These are phyloP conservation scores for Tiliacea aurago DNA, from an alignment of 2,888 invertebrate genomes.

Conservation along the genomic window DNA sequence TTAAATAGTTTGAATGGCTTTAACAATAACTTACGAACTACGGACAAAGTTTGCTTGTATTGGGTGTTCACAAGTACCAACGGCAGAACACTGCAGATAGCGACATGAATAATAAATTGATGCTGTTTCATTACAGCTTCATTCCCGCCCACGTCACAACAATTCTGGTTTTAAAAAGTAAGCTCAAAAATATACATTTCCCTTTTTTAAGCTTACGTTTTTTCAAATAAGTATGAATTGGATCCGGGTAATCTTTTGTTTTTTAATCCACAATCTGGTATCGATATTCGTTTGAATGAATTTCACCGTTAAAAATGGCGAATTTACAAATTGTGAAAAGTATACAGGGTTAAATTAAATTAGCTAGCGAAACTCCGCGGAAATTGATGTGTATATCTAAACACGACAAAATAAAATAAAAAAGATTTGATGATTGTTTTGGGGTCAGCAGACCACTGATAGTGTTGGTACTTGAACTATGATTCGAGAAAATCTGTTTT, in stretches of 20 bases:
- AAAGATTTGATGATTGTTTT: no score
- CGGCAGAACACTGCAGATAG: slow-evolving; percentile 11
- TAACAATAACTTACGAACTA: slow-evolving; percentile 5
- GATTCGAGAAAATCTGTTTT: no score
- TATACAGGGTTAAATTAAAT: background rate
- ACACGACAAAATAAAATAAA: no score
- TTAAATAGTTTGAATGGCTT: slow-evolving; percentile 2
- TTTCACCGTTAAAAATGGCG: background rate
- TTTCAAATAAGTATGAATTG: background rate
- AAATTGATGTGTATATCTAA: no score
- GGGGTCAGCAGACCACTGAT: no score
- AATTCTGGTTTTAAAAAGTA: background rate
- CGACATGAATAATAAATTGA: slow-evolving; percentile 36
- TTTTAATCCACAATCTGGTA: background rate
- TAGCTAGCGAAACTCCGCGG: no score
- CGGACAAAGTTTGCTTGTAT: slow-evolving; percentile 1
- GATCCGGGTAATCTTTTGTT: background rate
- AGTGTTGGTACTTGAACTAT: no score
- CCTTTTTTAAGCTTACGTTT: background rate
- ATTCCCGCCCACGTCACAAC: background rate
- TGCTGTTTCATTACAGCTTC: slow-evolving; percentile 15
- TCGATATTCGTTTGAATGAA: background rate
- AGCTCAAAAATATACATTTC: slow-evolving; percentile 5
- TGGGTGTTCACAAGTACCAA: slow-evolving; percentile 10
- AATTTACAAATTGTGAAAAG: background rate